Conservation (phyloP, 2,113 vertebrate species). For the Triplophysa dalaica region DNA sequence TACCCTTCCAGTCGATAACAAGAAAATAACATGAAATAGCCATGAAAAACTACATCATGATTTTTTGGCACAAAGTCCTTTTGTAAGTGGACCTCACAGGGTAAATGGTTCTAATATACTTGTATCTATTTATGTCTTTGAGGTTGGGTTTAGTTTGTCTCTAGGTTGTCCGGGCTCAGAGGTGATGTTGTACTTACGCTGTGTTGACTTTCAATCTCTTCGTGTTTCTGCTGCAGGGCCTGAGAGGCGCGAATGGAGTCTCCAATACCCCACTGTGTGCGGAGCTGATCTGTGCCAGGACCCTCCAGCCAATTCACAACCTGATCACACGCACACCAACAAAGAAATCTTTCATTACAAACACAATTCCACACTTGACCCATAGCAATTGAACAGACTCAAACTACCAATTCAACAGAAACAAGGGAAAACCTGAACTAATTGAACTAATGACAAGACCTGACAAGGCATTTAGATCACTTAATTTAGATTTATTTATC, state of each 20-base stretch:
- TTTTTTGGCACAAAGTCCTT: too few species aligned
- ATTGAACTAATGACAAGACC: slow-evolving; percentile 21
- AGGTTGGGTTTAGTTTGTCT: background rate
- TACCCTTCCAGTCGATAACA: too few species aligned
- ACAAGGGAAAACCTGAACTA: background rate
- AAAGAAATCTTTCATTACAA: slow-evolving; percentile 6
- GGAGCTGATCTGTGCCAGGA: slow-evolving; percentile 91
- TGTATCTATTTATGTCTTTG: background rate
- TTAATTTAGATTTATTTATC: background rate
- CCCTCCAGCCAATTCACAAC: slow-evolving; percentile 99
- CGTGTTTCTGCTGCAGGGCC: slow-evolving; percentile 95
- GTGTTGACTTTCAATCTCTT: slow-evolving; percentile 98
- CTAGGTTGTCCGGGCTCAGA: background rate
- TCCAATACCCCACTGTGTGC: slow-evolving; percentile 94
- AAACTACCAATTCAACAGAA: background rate
- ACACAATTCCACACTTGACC: background rate
- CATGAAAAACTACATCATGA: too few species aligned
- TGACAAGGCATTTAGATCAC: background rate
- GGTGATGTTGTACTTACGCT: slow-evolving; percentile 79
- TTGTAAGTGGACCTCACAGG: too few species aligned
- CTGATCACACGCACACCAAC: slow-evolving; percentile 65
- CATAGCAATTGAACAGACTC: background rate
- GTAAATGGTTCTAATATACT: too few species aligned
- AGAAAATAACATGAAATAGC: too few species aligned
- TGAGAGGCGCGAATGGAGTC: slow-evolving; percentile 95